Evolutionary conservation across 2,113 vertebrate species (phyloP).

Genomic region (Aplodontia rufa): DNA sequence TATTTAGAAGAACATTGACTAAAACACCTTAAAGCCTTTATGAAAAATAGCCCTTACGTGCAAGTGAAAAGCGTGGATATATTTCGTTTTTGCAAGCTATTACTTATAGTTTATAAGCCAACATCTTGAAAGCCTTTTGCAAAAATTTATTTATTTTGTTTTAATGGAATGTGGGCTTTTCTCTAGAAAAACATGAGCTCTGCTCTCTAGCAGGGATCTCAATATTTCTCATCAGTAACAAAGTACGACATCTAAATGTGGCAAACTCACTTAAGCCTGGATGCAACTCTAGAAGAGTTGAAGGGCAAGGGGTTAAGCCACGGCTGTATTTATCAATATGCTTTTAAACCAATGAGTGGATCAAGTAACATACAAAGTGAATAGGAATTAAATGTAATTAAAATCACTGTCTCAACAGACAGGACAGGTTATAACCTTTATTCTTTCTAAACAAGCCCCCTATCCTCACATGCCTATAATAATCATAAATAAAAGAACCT

Average conservation of each 20-base stretch:
- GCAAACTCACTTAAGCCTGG: slow-evolving; percentile 59
- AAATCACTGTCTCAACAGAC: slow-evolving; percentile 76
- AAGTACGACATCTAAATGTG: slow-evolving; percentile 49
- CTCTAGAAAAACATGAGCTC: slow-evolving; percentile 56
- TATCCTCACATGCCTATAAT: slow-evolving; percentile 37
- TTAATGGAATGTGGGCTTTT: slow-evolving; percentile 45
- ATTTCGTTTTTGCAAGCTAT: neutral
- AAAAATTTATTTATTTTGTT: slow-evolving; percentile 54
- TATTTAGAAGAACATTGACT: neutral
- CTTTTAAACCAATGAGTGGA: slow-evolving; percentile 74
- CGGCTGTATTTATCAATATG: slow-evolving; percentile 73
- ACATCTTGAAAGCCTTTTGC: slow-evolving; percentile 44
- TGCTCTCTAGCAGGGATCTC: slow-evolving; percentile 44
- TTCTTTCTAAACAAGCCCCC: slow-evolving; percentile 57
- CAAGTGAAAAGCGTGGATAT: neutral
- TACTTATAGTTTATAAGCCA: slow-evolving; percentile 7
- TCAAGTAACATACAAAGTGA: slow-evolving; percentile 72
- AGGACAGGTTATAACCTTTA: slow-evolving; percentile 68
- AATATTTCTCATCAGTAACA: slow-evolving; percentile 61
- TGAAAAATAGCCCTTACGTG: neutral
- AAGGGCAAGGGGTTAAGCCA: slow-evolving; percentile 75
- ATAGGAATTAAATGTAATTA: slow-evolving; percentile 79
- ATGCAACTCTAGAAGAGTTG: slow-evolving; percentile 68
- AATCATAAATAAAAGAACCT: slow-evolving; percentile 57
- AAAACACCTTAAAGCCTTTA: neutral